Conservation (phyloP, 92 coral and sea anemone species). For the Epizoanthus scotinus region DNA sequence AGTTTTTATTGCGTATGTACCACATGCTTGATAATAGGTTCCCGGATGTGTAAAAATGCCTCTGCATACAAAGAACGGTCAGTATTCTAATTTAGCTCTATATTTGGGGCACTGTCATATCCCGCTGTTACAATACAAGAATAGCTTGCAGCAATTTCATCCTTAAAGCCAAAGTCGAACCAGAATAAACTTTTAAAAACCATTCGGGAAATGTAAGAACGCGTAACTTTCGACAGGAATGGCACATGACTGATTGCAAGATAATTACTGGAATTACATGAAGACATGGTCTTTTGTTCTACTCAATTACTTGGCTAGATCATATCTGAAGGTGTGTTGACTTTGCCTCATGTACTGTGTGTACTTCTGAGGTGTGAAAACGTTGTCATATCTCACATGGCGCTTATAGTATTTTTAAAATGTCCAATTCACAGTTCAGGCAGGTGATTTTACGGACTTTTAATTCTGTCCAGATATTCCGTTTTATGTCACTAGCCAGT, state of each 20-base stretch:
- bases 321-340: conserved; percentile 32
- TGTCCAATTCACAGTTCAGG: too few species aligned
- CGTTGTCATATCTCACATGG: conserved; percentile 11
- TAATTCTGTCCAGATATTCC: too few species aligned
- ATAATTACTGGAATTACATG: conserved; percentile 11
- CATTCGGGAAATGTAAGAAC: background rate
- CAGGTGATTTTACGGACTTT: too few species aligned
- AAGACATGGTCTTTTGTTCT: conserved; percentile 9
- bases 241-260: conserved; percentile 12
- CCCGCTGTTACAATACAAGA: too few species aligned
- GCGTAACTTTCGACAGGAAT: background rate
- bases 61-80: conserved; percentile 4
- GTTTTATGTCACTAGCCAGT: too few species aligned
- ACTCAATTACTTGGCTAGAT: conserved; percentile 11
- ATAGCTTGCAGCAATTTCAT: background rate
- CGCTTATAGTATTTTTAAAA: background rate
- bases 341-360: background rate
- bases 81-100: background rate
- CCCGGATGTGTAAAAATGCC: conserved; percentile 10
- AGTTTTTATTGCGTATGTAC: background rate
- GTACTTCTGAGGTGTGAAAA: conserved; percentile 7
- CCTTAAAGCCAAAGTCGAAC: background rate
- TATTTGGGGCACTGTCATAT: background rate
- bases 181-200: background rate
- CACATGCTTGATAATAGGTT: background rate